phyloP scores from a whole-genome alignment of 2,888 invertebrate species.

The Biston stratarius region DNA sequence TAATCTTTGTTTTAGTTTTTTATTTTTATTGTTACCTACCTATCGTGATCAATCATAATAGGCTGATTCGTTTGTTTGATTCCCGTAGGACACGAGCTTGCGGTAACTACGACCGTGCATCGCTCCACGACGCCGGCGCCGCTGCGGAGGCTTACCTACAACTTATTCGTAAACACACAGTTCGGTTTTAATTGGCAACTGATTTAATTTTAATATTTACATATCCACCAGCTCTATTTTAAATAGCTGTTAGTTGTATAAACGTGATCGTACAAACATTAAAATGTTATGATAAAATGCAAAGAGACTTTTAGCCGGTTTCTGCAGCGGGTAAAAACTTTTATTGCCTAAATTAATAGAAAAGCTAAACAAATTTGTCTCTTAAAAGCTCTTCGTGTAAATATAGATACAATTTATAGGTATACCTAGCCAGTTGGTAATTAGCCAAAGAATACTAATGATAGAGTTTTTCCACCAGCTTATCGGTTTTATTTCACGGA shows the following conservation, averaged over 20 bases:
- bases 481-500: conserved; percentile 4
- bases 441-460: conserved; percentile 8
- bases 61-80: too few species aligned
- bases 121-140: too few species aligned
- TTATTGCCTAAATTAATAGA: neutral
- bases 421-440: neutral
- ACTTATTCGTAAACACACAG: neutral
- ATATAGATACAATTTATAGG: too few species aligned
- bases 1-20: too few species aligned
- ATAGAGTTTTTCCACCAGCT: conserved; percentile 5
- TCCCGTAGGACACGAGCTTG: too few species aligned
- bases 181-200: neutral
- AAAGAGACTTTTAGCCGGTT: neutral
- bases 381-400: neutral
- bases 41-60: too few species aligned
- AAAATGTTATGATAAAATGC: neutral
- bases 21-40: too few species aligned
- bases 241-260: neutral
- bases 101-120: too few species aligned
- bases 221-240: neutral
- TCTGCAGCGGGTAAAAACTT: neutral
- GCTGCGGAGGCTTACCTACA: too few species aligned
- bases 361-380: neutral
- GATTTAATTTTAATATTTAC: neutral
- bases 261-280: neutral